Evolutionary conservation across 1,140 invertebrate species (phyloP).

Genomic region (Spodoptera frugiperda): DNA sequence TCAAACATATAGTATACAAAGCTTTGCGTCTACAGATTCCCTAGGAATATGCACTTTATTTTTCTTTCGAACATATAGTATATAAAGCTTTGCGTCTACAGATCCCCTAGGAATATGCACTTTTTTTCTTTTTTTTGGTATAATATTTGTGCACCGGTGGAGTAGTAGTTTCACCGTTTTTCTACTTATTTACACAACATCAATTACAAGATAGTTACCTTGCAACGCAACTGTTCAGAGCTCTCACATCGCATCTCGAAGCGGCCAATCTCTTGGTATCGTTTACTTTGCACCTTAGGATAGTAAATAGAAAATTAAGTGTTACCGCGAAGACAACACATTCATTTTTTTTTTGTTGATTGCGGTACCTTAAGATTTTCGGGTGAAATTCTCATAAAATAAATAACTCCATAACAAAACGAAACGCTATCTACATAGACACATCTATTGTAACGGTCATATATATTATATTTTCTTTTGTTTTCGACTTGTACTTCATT

Average conservation of each 20-base stretch:
- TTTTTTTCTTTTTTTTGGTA: background rate
- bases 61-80: too few relatives aligned
- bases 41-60: background rate
- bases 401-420: too few relatives aligned
- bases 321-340: background rate
- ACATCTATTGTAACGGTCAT: too few relatives aligned
- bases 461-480: too few relatives aligned
- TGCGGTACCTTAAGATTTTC: too few relatives aligned
- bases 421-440: too few relatives aligned
- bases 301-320: conserved; percentile 5
- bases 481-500: too few relatives aligned
- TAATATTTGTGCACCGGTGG: background rate
- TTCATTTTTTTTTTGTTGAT: too few relatives aligned
- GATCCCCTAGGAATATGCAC: background rate
- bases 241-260: conserved; percentile 31
- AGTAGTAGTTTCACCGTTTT: background rate
- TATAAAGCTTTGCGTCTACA: background rate
- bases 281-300: conserved; percentile 29
- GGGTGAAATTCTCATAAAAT: too few relatives aligned
- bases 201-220: conserved; percentile 10
- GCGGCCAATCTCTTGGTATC: conserved; percentile 29
- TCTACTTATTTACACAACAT: background rate
- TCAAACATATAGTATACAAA: too few relatives aligned
- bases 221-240: conserved; percentile 14
- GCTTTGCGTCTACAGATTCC: background rate